phyloP scores from a whole-genome alignment of 2,797 vertebrate species.

The Denticeps clupeoides region DNA sequence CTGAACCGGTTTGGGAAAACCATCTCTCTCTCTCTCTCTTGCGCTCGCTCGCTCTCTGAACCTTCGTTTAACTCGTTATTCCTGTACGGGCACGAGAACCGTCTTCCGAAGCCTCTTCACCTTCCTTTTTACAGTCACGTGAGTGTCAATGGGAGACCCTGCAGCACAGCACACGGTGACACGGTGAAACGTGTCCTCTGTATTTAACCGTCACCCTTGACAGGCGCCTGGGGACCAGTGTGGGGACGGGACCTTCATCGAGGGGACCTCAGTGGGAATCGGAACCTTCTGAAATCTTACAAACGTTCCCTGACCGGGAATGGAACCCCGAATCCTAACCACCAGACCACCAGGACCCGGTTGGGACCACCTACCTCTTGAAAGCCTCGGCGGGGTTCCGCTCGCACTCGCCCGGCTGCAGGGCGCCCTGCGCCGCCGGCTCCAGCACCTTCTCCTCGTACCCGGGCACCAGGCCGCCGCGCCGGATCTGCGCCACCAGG shows the following conservation, averaged over 20 bases:
- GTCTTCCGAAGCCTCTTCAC: slow-evolving; percentile 38
- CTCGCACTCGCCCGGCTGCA: slow-evolving; percentile 67
- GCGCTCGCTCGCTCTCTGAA: slow-evolving; percentile 1
- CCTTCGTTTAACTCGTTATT: neutral
- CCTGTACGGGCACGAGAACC: neutral
- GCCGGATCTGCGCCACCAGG: slow-evolving; percentile 78
- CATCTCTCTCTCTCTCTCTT: slow-evolving; percentile 5
- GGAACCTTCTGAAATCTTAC: no score
- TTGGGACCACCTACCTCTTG: slow-evolving; percentile 76
- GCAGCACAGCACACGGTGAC: no score
- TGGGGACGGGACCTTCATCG: no score
- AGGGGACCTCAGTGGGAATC: no score
- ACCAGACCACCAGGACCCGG: no score
- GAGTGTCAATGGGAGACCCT: no score
- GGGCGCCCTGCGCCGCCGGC: slow-evolving; percentile 12
- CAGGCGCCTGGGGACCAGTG: no score
- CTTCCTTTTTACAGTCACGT: slow-evolving; percentile 1
- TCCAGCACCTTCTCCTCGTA: slow-evolving; percentile 47
- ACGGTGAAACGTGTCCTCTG: no score
- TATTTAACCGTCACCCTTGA: no score
- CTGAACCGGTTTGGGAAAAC: slow-evolving; percentile 23
- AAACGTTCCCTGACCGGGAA: no score
- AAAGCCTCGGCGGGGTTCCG: slow-evolving; percentile 89
- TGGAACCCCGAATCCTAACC: no score
- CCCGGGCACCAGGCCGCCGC: slow-evolving; percentile 70